Evolutionary conservation across 2,113 vertebrate genomes (phyloP).

Genomic region (Indicator indicator): DNA sequence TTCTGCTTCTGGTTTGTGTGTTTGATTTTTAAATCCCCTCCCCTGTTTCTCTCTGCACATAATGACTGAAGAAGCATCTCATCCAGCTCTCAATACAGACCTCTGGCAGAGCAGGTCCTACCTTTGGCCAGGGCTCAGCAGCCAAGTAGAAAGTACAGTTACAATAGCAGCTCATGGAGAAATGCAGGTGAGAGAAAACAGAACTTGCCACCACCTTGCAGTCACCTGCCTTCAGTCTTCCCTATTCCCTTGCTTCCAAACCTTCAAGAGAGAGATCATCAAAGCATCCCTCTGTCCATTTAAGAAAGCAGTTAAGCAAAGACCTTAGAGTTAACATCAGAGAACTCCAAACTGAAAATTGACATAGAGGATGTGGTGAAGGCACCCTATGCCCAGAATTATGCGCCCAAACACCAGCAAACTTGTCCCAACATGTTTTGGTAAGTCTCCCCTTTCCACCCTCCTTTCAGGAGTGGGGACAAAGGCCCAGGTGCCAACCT

Average conservation of each 20-base stretch:
- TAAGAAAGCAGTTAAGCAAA: neutral
- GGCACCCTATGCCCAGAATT: no score
- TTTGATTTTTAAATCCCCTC: neutral
- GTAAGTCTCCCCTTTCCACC: no score
- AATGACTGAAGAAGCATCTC: neutral
- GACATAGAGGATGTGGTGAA: neutral
- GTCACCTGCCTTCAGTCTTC: neutral
- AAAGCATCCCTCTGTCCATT: neutral
- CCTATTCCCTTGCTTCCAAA: neutral
- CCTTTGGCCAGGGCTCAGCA: slow-evolving; percentile 20
- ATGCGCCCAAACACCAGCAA: no score
- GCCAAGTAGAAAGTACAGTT: neutral
- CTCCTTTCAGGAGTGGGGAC: no score
- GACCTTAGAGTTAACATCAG: neutral
- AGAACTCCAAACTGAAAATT: neutral
- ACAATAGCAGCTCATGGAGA: neutral
- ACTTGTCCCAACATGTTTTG: no score
- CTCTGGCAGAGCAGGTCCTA: slow-evolving; percentile 20
- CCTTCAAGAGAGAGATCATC: neutral
- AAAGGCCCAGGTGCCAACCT: no score
- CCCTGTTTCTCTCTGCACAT: neutral
- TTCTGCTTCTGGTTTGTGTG: neutral
- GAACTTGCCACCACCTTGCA: neutral
- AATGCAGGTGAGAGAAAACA: neutral
- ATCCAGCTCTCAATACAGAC: neutral